Conservation (phyloP, 2,888 invertebrate genomes). For the Dasysyrphus tricinctus region DNA sequence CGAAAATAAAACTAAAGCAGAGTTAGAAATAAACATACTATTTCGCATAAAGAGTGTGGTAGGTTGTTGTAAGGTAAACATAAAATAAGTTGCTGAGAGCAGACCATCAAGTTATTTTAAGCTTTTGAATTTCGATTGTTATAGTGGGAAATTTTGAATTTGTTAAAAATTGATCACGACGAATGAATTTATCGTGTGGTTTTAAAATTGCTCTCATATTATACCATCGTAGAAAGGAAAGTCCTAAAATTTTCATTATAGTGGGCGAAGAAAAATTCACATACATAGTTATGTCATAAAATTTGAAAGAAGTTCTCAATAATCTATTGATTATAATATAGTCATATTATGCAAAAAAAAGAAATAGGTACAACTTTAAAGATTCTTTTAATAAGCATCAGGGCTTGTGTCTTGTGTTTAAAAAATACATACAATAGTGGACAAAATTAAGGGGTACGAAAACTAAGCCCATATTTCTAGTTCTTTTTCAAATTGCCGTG, state of each 20-base stretch:
- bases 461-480: too few species aligned
- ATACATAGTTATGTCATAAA: too few species aligned
- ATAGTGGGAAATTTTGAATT: not conserved
- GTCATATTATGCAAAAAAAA: too few species aligned
- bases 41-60: not conserved
- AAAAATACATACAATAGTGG: too few species aligned
- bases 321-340: too few species aligned
- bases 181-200: not conserved
- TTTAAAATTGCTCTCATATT: not conserved
- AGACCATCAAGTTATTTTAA: not conserved
- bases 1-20: slow-evolving; percentile 18
- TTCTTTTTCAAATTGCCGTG: too few species aligned
- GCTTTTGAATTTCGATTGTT: not conserved
- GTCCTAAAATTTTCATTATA: not conserved
- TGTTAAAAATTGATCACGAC: not conserved
- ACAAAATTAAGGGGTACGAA: too few species aligned
- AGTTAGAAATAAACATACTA: slow-evolving; percentile 1
- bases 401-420: too few species aligned
- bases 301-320: too few species aligned
- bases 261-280: too few species aligned
- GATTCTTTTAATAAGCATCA: too few species aligned
- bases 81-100: not conserved
- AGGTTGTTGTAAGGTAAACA: not conserved
- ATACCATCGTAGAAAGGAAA: not conserved
- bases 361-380: too few species aligned